A percentile compares a stretch with the other conserved stretches of the same genome.
These are phyloP conservation scores for Chlorodrepanis virens DNA, from an alignment of 2,113 vertebrate genomes.

Conservation along the genomic window DNA sequence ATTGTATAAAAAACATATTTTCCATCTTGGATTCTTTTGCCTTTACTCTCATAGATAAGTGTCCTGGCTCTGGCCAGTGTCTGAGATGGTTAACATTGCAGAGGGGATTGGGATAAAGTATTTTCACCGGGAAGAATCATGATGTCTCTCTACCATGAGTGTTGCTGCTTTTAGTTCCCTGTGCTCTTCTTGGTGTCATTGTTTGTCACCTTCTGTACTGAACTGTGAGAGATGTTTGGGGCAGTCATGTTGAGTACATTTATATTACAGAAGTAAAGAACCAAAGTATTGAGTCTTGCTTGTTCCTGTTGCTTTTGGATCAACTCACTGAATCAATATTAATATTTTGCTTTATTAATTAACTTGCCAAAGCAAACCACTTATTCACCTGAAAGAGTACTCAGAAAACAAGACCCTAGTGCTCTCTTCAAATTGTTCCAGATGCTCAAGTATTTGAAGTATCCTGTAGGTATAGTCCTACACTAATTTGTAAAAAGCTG, in stretches of 20 bases:
- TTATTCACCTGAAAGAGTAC: background rate
- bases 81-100: background rate
- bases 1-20: background rate
- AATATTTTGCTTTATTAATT: background rate
- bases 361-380: background rate
- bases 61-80: background rate
- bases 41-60: background rate
- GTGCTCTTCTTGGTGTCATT: background rate
- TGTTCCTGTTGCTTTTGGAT: background rate
- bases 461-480: background rate
- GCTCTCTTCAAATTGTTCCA: background rate
- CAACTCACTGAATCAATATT: background rate
- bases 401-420: background rate
- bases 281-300: background rate
- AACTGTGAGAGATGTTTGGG: background rate
- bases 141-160: background rate
- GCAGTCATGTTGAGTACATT: background rate
- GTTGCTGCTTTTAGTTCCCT: background rate
- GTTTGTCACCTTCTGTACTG: background rate
- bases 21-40: background rate
- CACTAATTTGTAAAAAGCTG: background rate
- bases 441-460: background rate
- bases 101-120: background rate
- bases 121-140: background rate
- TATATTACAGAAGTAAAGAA: background rate